These are phyloP conservation scores for Pachypanchax playfairii DNA, from an alignment of 2,113 vertebrate genomes.

Conservation along the genomic window DNA sequence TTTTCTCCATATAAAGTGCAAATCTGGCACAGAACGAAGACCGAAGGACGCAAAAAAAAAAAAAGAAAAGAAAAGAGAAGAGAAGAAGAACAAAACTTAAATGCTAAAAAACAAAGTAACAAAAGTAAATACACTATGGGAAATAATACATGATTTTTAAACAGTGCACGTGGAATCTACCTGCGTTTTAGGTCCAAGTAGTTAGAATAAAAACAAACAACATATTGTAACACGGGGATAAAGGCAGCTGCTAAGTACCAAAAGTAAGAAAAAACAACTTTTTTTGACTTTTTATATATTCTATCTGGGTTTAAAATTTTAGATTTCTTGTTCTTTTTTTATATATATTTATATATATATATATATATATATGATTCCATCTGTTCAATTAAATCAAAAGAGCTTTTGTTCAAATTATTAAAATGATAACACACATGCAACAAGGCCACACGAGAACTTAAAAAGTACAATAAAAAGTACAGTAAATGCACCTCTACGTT, in stretches of 20 bases:
- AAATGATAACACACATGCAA: not conserved
- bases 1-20: conserved; percentile 79
- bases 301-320: too few relatives aligned
- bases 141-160: conserved; percentile 29
- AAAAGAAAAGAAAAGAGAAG: conserved; percentile 2
- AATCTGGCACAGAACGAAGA: conserved; percentile 71
- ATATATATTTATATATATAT: too few relatives aligned
- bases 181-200: conserved; percentile 21
- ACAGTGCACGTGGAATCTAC: conserved; percentile 54
- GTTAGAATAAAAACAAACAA: not conserved
- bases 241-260: conserved; percentile 16
- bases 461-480: conserved; percentile 2
- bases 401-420: not conserved
- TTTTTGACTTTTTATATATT: not conserved
- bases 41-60: conserved; percentile 25
- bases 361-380: too few relatives aligned
- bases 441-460: conserved; percentile 16
- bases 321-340: too few relatives aligned
- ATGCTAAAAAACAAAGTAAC: too few relatives aligned
- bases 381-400: not conserved
- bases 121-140: conserved; percentile 1
- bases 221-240: conserved; percentile 1
- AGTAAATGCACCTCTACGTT: conserved; percentile 10
- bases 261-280: conserved; percentile 1
- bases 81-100: conserved; percentile 22